Percentiles rank a stretch among this genome's conserved stretches.
These are phyloP conservation scores for Syrmaticus mikado DNA, from an alignment of 2,113 vertebrate species.

Conservation along the genomic window DNA sequence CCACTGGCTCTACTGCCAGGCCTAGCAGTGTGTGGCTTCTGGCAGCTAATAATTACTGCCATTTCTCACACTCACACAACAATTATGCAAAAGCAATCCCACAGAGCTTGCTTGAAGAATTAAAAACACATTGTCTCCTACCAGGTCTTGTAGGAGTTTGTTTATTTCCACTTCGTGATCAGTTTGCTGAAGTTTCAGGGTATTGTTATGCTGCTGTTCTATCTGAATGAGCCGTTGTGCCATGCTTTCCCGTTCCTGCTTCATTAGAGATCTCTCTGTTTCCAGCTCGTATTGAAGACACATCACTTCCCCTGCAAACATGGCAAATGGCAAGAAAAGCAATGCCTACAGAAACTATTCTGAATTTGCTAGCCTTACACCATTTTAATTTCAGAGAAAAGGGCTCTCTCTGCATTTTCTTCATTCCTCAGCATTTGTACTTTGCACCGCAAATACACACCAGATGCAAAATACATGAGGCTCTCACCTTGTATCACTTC, in stretches of 20 bases:
- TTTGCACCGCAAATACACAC: not conserved
- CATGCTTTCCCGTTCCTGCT: conserved; percentile 35
- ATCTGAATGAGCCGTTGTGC: conserved; percentile 32
- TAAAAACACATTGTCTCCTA: not conserved
- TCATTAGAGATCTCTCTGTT: conserved; percentile 52
- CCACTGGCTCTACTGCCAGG: not conserved
- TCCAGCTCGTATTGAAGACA: conserved; percentile 82
- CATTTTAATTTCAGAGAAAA: not conserved
- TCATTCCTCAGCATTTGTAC: not conserved
- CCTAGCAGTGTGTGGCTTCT: not conserved
- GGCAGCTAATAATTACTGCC: not conserved
- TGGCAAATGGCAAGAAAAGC: not conserved
- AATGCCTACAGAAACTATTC: not conserved
- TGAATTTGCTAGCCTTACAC: not conserved
- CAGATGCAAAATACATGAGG: not conserved
- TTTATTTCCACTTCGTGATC: conserved; percentile 50
- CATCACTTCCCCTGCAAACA: conserved; percentile 81
- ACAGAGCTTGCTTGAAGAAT: not conserved
- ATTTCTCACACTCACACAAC: not conserved
- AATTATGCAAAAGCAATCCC: not conserved
- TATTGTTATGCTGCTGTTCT: conserved; percentile 11
- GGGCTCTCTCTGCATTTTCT: not conserved
- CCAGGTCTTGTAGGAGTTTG: conserved; percentile 61
- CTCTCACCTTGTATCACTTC: conserved; percentile 82
- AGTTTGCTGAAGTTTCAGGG: conserved; percentile 24